Evolutionary conservation across 1,140 invertebrate genomes (phyloP).

Genomic region (Drosophila novamexicana): DNA sequence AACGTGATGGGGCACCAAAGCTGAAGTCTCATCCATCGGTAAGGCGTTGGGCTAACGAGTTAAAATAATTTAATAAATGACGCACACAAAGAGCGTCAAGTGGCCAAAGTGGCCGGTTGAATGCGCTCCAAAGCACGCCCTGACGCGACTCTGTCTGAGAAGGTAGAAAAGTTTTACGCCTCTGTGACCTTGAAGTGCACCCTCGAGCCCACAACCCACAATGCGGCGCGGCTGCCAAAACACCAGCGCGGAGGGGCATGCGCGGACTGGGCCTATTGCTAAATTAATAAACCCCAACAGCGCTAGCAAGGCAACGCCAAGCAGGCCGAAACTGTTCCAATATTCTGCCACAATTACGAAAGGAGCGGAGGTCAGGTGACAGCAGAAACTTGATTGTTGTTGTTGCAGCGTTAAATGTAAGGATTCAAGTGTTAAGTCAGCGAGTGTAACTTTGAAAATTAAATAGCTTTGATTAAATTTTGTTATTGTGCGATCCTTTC

Average conservation of each 20-base stretch:
- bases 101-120: slow-evolving; percentile 30
- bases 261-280: slow-evolving; percentile 65
- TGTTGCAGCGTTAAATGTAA: slow-evolving; percentile 5
- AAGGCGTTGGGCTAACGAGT: slow-evolving; percentile 66
- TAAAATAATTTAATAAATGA: slow-evolving; percentile 79
- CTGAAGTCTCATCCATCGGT: background rate
- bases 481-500: background rate
- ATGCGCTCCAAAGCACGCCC: slow-evolving; percentile 4
- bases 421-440: slow-evolving; percentile 12
- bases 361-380: slow-evolving; percentile 13
- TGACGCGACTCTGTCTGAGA: slow-evolving; percentile 3
- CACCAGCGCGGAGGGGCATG: slow-evolving; percentile 9
- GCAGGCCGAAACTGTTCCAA: slow-evolving; percentile 49
- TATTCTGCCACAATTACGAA: slow-evolving; percentile 51
- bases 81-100: slow-evolving; percentile 56
- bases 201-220: slow-evolving; percentile 41
- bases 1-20: slow-evolving; percentile 32
- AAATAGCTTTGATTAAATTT: background rate
- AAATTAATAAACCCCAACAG: slow-evolving; percentile 71
- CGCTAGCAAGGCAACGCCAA: slow-evolving; percentile 27
- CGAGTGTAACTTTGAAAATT: background rate
- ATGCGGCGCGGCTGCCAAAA: slow-evolving; percentile 27
- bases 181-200: slow-evolving; percentile 75
- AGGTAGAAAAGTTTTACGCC: slow-evolving; percentile 57
- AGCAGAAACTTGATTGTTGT: background rate